Conservation (phyloP, 2,797 vertebrate species). For the Macropus fuliginosus region DNA sequence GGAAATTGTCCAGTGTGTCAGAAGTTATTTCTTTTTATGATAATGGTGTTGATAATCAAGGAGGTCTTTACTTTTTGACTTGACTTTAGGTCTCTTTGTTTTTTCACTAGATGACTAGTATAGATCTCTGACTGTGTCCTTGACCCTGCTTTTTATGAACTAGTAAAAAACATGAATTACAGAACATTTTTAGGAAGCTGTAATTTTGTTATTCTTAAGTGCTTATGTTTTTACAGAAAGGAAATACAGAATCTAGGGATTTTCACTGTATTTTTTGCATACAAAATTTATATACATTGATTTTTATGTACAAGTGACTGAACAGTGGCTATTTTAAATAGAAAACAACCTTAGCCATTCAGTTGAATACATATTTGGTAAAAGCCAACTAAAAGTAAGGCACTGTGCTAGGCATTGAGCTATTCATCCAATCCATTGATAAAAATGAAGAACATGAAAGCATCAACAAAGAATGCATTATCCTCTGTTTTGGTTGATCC, state of each 20-base stretch:
- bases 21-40: not conserved
- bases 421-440: not conserved
- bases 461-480: not conserved
- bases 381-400: not conserved
- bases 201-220: not conserved
- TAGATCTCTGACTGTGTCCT: no score
- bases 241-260: not conserved
- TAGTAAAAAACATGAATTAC: not conserved
- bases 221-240: not conserved
- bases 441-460: not conserved
- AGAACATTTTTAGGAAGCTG: not conserved
- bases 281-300: not conserved
- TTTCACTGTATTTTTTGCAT: not conserved
- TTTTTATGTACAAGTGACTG: not conserved
- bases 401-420: not conserved
- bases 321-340: not conserved
- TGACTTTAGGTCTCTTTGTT: not conserved
- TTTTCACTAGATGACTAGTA: not conserved
- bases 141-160: not conserved
- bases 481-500: not conserved
- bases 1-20: not conserved
- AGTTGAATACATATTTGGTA: not conserved
- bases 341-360: not conserved
- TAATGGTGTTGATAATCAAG: not conserved
- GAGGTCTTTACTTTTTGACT: not conserved